phyloP scores from a whole-genome alignment of 2,113 vertebrate species.

The Pristiophorus japonicus region DNA sequence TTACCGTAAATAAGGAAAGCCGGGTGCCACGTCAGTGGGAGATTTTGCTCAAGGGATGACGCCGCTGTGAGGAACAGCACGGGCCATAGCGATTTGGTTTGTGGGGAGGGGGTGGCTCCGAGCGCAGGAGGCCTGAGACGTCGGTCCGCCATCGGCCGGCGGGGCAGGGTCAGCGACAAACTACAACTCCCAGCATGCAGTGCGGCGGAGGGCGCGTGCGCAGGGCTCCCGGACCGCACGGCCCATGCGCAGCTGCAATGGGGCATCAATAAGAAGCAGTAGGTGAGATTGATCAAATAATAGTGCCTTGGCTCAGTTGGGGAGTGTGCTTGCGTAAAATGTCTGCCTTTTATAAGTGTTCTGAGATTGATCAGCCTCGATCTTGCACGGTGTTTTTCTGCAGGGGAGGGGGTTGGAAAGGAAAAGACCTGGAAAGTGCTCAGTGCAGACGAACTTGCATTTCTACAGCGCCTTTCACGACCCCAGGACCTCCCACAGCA shows the following conservation, averaged over 20 bases:
- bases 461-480: neutral
- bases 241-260: neutral
- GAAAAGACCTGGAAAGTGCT: neutral
- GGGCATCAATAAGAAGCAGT: neutral
- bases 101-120: too few species aligned
- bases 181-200: neutral
- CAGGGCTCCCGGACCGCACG: fast-evolving
- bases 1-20: neutral
- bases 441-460: neutral
- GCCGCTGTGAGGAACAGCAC: too few species aligned
- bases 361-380: neutral
- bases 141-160: too few species aligned
- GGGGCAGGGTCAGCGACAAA: too few species aligned
- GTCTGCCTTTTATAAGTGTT: neutral
- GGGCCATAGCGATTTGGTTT: too few species aligned
- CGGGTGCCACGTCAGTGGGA: too few species aligned
- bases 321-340: too few species aligned
- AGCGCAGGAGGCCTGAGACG: too few species aligned
- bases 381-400: too few species aligned
- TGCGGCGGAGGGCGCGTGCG: neutral
- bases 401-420: neutral
- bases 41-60: too few species aligned
- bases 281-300: neutral
- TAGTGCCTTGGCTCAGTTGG: neutral
- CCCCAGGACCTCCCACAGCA: neutral